Percentiles rank a stretch among this genome's conserved stretches.
These are phyloP conservation scores for Drosophila prostipennis DNA, from an alignment of 2,888 invertebrate species.

Conservation along the genomic window DNA sequence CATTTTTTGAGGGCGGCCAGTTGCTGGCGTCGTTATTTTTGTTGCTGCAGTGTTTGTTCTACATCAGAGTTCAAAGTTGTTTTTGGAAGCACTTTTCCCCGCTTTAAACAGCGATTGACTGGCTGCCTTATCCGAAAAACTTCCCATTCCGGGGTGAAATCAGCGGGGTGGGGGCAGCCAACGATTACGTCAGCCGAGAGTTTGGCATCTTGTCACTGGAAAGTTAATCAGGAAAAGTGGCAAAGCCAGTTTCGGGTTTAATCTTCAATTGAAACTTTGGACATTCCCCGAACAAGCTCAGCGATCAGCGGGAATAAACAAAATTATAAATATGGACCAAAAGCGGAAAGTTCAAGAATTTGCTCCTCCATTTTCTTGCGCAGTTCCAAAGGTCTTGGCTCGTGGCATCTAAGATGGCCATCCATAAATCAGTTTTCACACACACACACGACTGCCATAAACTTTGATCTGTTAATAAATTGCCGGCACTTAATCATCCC, in stretches of 20 bases:
- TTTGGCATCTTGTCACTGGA: constrained; percentile 42
- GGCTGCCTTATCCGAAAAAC: constrained; percentile 33
- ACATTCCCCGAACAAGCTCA: constrained; percentile 19
- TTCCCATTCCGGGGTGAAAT: constrained; percentile 10
- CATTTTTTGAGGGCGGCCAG: constrained; percentile 44
- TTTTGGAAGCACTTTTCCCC: constrained; percentile 38
- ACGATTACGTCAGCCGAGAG: constrained; percentile 37
- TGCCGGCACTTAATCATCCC: constrained; percentile 62
- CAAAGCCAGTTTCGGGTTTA: constrained; percentile 35
- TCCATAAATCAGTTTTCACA: constrained; percentile 43
- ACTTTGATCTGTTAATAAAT: constrained; percentile 75
- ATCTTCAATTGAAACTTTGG: constrained; percentile 43
- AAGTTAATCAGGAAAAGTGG: constrained; percentile 39
- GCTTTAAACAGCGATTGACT: constrained; percentile 45
- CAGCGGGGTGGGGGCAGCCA: background rate
- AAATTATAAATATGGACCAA: constrained; percentile 26
- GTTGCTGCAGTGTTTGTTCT: constrained; percentile 31
- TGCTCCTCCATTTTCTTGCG: background rate
- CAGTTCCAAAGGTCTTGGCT: constrained; percentile 4
- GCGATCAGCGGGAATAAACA: constrained; percentile 37
- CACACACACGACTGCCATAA: constrained; percentile 50
- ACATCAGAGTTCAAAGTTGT: constrained; percentile 40
- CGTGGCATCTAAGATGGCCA: constrained; percentile 34
- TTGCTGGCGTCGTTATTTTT: constrained; percentile 32
- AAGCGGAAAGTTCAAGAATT: constrained; percentile 18